A percentile compares a stretch with the other conserved stretches of the same genome.
phyloP scores from a whole-genome alignment of 2,113 vertebrate genomes.

The Poeciliopsis retropinna region DNA sequence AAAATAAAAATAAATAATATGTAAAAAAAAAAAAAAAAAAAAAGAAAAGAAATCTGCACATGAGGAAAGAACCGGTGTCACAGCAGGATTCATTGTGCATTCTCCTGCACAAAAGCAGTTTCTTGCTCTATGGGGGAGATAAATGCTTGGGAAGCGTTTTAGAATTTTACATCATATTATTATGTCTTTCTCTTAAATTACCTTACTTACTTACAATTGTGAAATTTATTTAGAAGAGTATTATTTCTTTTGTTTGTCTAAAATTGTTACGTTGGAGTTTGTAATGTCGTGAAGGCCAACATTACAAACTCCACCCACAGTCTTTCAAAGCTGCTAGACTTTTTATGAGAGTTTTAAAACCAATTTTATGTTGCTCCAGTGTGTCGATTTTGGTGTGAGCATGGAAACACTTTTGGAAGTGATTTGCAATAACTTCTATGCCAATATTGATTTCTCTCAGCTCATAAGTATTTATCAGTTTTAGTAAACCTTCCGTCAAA shows the following conservation, averaged over 20 bases:
- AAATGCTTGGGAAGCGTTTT: conserved; percentile 28
- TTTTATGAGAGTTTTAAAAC: background rate
- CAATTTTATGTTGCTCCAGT: background rate
- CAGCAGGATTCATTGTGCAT: conserved; percentile 12
- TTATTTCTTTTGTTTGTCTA: too few relatives aligned
- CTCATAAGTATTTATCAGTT: background rate
- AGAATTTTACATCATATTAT: conserved; percentile 7
- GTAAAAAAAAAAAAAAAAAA: conserved; percentile 6
- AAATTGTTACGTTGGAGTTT: too few relatives aligned
- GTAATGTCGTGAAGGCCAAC: too few relatives aligned
- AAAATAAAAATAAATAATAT: too few relatives aligned
- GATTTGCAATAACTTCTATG: background rate
- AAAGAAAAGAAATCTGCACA: conserved; percentile 10
- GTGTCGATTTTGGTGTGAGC: background rate
- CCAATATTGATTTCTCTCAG: background rate
- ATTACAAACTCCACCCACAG: too few relatives aligned
- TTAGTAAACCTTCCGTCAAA: background rate
- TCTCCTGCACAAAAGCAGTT: background rate
- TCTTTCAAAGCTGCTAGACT: too few relatives aligned
- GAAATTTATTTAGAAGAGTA: background rate
- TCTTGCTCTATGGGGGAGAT: background rate
- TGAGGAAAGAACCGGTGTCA: conserved; percentile 38
- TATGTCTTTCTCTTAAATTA: background rate
- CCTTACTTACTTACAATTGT: background rate
- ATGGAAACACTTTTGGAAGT: background rate